A percentile compares a stretch with the other conserved stretches of the same genome.
Evolutionary conservation across 2,113 vertebrate genomes (phyloP).

Genomic region (Anser cygnoides): DNA sequence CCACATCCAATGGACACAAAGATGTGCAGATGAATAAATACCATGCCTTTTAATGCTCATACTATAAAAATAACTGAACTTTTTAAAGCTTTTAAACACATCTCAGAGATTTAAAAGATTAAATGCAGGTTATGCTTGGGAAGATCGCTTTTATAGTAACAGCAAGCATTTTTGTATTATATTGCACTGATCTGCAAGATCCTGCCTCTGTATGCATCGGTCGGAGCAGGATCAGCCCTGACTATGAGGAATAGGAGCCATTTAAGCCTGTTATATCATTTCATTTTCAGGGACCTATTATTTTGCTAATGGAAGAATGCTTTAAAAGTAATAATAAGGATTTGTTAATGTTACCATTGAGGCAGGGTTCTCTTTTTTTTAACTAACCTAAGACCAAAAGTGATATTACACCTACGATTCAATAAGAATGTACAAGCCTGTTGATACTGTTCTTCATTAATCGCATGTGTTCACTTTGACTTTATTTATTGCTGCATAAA

Average conservation of each 20-base stretch:
- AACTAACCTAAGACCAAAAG: conserved; percentile 70
- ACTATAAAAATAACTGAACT: conserved; percentile 11
- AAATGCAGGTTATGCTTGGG: conserved; percentile 23
- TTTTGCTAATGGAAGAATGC: conserved; percentile 53
- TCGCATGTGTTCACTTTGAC: not conserved
- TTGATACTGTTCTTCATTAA: conserved; percentile 46
- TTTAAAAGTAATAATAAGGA: conserved; percentile 55
- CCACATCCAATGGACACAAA: not conserved
- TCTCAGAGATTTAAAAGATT: conserved; percentile 29
- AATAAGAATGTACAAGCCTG: conserved; percentile 38
- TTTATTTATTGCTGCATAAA: conserved; percentile 70
- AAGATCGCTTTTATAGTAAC: conserved; percentile 51
- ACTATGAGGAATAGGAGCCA: conserved; percentile 48
- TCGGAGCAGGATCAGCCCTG: conserved; percentile 34
- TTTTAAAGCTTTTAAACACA: conserved; percentile 23
- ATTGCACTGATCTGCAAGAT: conserved; percentile 62
- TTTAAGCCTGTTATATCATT: conserved; percentile 12
- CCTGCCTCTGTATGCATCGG: not conserved
- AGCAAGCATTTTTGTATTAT: conserved; percentile 49
- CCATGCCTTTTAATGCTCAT: conserved; percentile 1
- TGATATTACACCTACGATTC: conserved; percentile 3
- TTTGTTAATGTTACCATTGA: conserved; percentile 33
- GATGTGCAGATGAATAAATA: not conserved
- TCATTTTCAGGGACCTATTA: conserved; percentile 71
- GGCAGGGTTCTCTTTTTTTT: conserved; percentile 52